Evolutionary conservation across 2,888 invertebrate genomes (phyloP), one percentile per base, ranked within the genome.

Genomic region (Neoscelio sp.): DNA sequence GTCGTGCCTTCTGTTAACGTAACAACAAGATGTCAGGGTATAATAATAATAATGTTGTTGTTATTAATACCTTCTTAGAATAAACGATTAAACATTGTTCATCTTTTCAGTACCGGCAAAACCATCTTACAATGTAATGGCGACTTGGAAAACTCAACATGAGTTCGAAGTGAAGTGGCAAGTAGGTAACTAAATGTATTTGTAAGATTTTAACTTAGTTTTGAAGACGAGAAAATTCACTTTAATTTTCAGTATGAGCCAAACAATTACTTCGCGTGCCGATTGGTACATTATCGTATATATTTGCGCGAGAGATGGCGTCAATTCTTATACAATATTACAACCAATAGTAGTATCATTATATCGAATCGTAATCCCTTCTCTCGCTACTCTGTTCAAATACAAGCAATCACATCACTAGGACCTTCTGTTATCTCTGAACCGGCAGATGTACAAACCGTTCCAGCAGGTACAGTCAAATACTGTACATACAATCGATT

Each of bases 261-360:
- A 15, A 80, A 81, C 54, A 71, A 74, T 56, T 62, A 70, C 18
- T 65, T 64, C 15, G 78, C 81, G 5, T 82, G 82, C 44, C 56
- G 52, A 30, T 44, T 81, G 52, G 44, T 71, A 13, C 73, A 80
- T 58, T 82, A 78, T 56, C 62, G 73, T 13, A 65, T 82, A 50
- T 80, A 80, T 26, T 23, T 82, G 7, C 73, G 76, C 26, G 82
- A 80, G 60, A 74, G 74, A 30, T 80, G 80, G 80, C 67, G 82
- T 13, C 76, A 58, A 50, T 80, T 73, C 50, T 62, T 78, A 18
- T 80, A 78, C 73, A 68, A 73, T 8, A 65, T 20, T 8, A 82
- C 82, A n/a, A 73, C 50, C 20, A 40, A 73, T 50, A 58, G 44
- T 8, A 68, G 46, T 35, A 62, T 80, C 26, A 52, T 64, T 48